A percentile compares a stretch with the other conserved stretches of the same genome.
These are phyloP conservation scores for Babyrousa celebensis DNA, from an alignment of 2,797 vertebrate species.

Conservation along the genomic window DNA sequence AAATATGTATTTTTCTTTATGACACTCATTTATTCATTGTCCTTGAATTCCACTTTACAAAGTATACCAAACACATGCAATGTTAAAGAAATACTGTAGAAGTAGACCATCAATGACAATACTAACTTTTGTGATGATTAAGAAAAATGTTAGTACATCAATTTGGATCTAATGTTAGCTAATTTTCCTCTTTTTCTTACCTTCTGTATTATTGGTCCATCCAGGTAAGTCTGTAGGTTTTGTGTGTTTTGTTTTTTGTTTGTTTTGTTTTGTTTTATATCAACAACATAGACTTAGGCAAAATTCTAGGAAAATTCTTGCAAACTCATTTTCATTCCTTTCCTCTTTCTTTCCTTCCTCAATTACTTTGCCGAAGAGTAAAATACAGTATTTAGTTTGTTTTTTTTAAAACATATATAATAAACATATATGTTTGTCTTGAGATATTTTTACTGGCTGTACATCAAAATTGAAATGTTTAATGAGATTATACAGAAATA, in stretches of 20 bases:
- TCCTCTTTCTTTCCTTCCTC: neutral
- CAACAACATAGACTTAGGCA: neutral
- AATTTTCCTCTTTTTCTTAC: neutral
- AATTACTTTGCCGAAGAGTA: neutral
- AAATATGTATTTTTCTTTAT: neutral
- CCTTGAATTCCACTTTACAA: neutral
- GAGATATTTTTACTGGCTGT: neutral
- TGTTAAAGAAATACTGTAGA: neutral
- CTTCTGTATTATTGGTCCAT: neutral
- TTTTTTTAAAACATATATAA: neutral
- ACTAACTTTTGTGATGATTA: conserved; percentile 19
- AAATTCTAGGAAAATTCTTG: neutral
- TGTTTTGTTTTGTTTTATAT: neutral
- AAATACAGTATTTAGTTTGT: neutral
- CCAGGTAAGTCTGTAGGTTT: neutral
- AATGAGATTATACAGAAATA: neutral
- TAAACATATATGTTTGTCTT: neutral
- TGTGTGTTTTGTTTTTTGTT: too few species aligned
- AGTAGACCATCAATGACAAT: neutral
- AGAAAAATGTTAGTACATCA: neutral
- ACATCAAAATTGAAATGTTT: conserved; percentile 16
- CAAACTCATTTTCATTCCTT: neutral
- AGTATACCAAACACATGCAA: neutral
- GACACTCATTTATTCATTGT: neutral
- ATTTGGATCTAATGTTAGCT: neutral